Conservation (phyloP, 2,888 invertebrate species). For the Drosophila demipolita region DNA sequence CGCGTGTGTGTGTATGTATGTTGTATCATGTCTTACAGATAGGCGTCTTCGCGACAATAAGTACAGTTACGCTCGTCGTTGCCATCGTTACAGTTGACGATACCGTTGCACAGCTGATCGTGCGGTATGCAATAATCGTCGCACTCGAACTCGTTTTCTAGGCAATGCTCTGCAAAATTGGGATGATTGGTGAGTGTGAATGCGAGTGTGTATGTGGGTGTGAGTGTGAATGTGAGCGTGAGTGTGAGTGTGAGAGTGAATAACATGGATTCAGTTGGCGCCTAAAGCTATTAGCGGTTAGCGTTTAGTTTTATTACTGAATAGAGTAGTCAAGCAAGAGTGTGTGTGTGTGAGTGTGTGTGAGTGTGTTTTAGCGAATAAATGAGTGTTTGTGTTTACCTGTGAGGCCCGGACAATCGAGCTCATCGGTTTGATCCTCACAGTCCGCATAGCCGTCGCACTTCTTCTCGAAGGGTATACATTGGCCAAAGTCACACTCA, state of each 20-base stretch:
- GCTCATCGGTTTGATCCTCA: conserved; percentile 88
- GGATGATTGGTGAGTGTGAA: conserved; percentile 40
- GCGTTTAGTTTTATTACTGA: not conserved
- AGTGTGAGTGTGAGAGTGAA: conserved; percentile 19
- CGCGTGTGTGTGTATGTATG: conserved; percentile 4
- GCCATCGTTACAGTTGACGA: conserved; percentile 86
- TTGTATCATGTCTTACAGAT: conserved; percentile 83
- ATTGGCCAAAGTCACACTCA: conserved; percentile 83
- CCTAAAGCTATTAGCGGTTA: not conserved
- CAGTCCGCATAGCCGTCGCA: conserved; percentile 88
- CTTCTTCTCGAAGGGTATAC: conserved; percentile 86
- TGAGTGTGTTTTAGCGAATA: not conserved
- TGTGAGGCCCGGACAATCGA: conserved; percentile 83
- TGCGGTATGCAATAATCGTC: conserved; percentile 88
- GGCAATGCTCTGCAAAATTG: conserved; percentile 81
- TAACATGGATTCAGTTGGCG: conserved; percentile 1
- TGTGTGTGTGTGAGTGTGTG: conserved; percentile 7
- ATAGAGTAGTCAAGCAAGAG: conserved; percentile 17
- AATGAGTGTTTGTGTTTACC: conserved; percentile 71
- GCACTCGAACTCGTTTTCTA: conserved; percentile 86
- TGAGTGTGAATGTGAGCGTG: conserved; percentile 16
- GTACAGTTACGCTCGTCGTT: conserved; percentile 86
- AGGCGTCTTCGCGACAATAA: conserved; percentile 82
- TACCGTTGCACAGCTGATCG: conserved; percentile 86
- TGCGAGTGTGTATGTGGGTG: conserved; percentile 10